Evolutionary conservation across 2,113 vertebrate species (phyloP).

Genomic region (Neodontobutis hainanensis): DNA sequence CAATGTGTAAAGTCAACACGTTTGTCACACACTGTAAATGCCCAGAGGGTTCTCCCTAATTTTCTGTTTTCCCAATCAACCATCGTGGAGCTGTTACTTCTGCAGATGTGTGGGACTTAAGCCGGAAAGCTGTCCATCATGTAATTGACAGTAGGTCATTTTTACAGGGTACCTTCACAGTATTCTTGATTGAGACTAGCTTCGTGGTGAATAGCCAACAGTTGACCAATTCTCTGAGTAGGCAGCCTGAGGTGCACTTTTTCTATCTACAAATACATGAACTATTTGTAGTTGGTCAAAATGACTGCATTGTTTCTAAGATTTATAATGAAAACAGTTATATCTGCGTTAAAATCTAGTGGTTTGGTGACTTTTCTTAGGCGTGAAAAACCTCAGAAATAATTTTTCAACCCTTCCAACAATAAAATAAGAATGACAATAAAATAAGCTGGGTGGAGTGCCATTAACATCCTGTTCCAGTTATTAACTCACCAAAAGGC

Average conservation of each 20-base stretch:
- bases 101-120: conserved; percentile 5
- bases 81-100: too few relatives aligned
- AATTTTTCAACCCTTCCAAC: neutral
- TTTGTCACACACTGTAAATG: conserved; percentile 19
- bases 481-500: neutral
- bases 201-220: conserved; percentile 8
- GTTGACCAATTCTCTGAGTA: neutral
- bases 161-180: neutral
- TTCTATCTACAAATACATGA: neutral
- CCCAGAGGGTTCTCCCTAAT: conserved; percentile 25
- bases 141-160: neutral
- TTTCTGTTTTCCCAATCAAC: conserved; percentile 4
- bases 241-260: neutral
- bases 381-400: neutral
- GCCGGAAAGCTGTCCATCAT: neutral
- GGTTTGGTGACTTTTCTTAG: neutral
- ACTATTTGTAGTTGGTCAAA: too few relatives aligned
- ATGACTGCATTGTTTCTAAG: neutral
- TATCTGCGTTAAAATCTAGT: neutral
- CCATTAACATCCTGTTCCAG: conserved; percentile 2
- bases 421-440: conserved; percentile 3
- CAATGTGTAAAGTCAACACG: conserved; percentile 27
- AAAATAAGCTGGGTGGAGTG: neutral
- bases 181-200: neutral
- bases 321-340: neutral